Evolutionary conservation across 2,888 invertebrate species (phyloP), one percentile per base, ranked within the genome.

Genomic region (Cinara cedri): DNA sequence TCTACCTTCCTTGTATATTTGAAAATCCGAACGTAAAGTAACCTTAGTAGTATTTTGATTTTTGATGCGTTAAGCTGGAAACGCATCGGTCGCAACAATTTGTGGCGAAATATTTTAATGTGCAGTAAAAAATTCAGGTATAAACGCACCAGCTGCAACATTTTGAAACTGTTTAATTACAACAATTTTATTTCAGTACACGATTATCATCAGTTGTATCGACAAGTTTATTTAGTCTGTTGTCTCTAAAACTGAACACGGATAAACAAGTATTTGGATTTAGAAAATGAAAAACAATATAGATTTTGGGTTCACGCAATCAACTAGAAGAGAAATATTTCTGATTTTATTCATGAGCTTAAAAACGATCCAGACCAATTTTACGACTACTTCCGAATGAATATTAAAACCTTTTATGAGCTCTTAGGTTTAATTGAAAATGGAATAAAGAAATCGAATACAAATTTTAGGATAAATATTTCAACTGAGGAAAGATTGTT

Each of bases 281-380:
- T n/a, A n/a, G n/a, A n/a, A n/a, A n/a, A n/a, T 54, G 51, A n/a
- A 16, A 54, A 54, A n/a, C 51, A n/a, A 54, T n/a, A 54, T 54
- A 54, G n/a, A 54, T 54, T 54, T 54, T 54, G 51, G 51, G 51
- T 54, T 54, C 51, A 54, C n/a, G 1, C 51, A 54, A 54, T 54
- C 2, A 54, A 54, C 51, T n/a, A n/a, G n/a, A 54, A 54, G n/a
- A 55, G 8, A 8, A 55, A 55, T 55, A 55, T 55, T 55, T 55
- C 55, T 55, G 55, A 10, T 55, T 21, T 55, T 55, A 55, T 55
- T 55, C 19, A 21, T 21, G 55, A 55, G 21, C 21, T 55, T 21
- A 55, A 11, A 55, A 55, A 55, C 19, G 21, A 55, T 55, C 21
- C 21, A 21, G 55, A 55, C 19, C 19, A 55, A 55, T 55, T 19